Conservation (phyloP, 1,140 invertebrate genomes). For the Drosophila seguyi region DNA sequence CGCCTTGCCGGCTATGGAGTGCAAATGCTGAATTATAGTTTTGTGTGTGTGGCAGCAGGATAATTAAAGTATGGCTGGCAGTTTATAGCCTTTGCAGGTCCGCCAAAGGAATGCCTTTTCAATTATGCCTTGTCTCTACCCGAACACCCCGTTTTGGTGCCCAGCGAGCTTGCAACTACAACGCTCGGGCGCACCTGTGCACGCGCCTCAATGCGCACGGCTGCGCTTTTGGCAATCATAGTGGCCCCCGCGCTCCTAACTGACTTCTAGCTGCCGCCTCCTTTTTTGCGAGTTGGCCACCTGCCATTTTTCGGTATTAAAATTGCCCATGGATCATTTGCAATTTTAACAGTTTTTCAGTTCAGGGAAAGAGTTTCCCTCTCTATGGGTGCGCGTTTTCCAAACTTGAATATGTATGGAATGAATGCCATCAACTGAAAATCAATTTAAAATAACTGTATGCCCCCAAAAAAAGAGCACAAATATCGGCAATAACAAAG, state of each 20-base stretch:
- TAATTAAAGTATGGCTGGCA: constrained; percentile 36
- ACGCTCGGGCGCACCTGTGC: constrained; percentile 72
- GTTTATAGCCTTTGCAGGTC: constrained; percentile 31
- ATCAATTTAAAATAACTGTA: constrained; percentile 55
- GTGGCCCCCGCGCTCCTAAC: background rate
- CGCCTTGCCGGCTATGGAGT: constrained; percentile 25
- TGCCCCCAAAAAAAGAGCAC: constrained; percentile 4
- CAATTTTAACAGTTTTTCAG: constrained; percentile 53
- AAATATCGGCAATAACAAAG: constrained; percentile 4
- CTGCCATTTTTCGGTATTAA: constrained; percentile 61
- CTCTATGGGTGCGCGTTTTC: constrained; percentile 22
- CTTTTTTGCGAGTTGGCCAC: constrained; percentile 22
- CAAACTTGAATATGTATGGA: constrained; percentile 64
- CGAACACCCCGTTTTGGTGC: background rate
- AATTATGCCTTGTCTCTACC: constrained; percentile 53
- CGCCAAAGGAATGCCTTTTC: constrained; percentile 66
- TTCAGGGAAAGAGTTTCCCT: constrained; percentile 12
- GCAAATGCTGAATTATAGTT: constrained; percentile 67
- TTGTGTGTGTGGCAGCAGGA: constrained; percentile 25
- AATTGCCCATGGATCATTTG: constrained; percentile 70
- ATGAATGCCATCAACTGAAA: constrained; percentile 47
- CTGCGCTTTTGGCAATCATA: constrained; percentile 65
- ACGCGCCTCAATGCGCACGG: constrained; percentile 77
- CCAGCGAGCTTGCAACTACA: constrained; percentile 31
- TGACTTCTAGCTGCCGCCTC: constrained; percentile 16